Base-by-base conservation (phyloP, 64 coral and sea anemone genomes). In the Stichodactyla mertensii region DNA sequence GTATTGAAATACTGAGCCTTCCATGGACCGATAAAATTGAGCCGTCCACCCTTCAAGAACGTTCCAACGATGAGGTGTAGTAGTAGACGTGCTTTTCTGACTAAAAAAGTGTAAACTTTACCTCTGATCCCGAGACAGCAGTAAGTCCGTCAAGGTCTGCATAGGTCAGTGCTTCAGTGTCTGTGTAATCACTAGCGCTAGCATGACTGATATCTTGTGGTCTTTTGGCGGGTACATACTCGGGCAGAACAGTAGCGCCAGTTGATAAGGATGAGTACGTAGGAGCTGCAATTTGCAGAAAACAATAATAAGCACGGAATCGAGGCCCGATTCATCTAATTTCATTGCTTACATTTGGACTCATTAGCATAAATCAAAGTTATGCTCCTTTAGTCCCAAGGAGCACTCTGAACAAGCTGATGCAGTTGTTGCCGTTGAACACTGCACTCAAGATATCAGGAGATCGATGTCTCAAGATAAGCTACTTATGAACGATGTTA, bases 91-190 rank as follows among this genome's bases (percentile, higher is more conserved):
- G 36, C 36, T 45, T 45, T 45, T 2, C 36, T 45, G 10, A 59
- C 28, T 14, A 0, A 59, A 59, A 59, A 10, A 66, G 14, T 19
- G 0, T 19, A 23, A 20, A 20, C 31, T 36, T 53, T 92, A 96
- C 94, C 94, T 96, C 91, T 7, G 80, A 57, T 26, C 87, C 90
- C 52, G 93, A 87, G 2, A 64, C 55, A 67, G 20, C 53, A 16
- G 61, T 36, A 31, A 66, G 23, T 20, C 57, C 87, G 55, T 52
- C 77, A 55, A 92, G 85, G 82, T 96, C 91, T 56, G 94, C 94
- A 51, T 96, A 92, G n/a, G 85, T 96, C 22, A 96, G 85, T 24
- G 94, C 94, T 56, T 96, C 94, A 26, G 94, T 96, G 87, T 96
- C 94, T 6, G 94, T 96, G 54, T 96, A 96, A 4, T 92, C 94